Evolutionary conservation across 2,113 vertebrate species (phyloP).

Genomic region (Amblyopsis rosae): DNA sequence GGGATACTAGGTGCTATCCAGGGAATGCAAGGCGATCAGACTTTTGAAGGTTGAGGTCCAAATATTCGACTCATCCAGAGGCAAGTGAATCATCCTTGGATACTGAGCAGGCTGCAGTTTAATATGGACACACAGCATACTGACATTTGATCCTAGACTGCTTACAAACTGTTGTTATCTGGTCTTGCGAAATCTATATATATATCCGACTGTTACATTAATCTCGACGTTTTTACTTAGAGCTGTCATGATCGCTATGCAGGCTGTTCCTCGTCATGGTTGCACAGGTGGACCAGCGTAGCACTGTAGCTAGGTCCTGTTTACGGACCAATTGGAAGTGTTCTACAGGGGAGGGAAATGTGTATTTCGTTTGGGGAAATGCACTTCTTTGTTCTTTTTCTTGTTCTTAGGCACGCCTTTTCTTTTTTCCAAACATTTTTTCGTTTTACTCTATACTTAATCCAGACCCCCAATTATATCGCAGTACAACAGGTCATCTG

Average conservation of each 20-base stretch:
- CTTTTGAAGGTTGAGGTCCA: neutral
- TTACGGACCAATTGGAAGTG: neutral
- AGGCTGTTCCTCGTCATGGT: neutral
- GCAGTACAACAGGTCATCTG: too few species aligned
- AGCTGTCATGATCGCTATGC: neutral
- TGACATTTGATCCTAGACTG: too few species aligned
- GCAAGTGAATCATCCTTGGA: too few species aligned
- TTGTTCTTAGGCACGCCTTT: neutral
- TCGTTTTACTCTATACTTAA: too few species aligned
- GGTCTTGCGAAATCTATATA: too few species aligned
- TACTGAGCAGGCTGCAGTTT: too few species aligned
- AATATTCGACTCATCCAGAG: neutral
- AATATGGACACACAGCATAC: too few species aligned
- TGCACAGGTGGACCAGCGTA: neutral
- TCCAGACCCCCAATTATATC: too few species aligned
- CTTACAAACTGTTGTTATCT: too few species aligned
- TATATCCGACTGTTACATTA: too few species aligned
- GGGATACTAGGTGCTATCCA: neutral
- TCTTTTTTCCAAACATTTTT: neutral
- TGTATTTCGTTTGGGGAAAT: neutral
- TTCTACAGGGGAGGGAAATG: neutral
- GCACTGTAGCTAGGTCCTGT: neutral
- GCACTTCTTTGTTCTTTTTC: neutral
- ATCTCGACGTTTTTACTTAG: too few species aligned
- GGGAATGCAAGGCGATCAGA: neutral